Percentiles rank a stretch among this genome's conserved stretches.
phyloP scores from a whole-genome alignment of 2,797 vertebrate genomes.

The Acipenser ruthenus region DNA sequence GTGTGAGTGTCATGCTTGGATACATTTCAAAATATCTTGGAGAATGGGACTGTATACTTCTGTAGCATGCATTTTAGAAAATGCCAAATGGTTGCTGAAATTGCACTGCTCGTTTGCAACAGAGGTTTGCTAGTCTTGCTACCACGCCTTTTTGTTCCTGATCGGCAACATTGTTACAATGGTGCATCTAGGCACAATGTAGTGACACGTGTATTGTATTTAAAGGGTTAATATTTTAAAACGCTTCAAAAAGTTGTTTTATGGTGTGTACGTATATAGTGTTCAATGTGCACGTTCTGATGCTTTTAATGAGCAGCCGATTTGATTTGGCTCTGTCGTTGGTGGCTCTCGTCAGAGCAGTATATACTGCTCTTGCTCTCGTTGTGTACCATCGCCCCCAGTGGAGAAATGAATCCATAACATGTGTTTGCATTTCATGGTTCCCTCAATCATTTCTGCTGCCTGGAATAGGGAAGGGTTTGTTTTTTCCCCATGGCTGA shows the following conservation, averaged over 20 bases:
- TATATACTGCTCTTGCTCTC: not conserved
- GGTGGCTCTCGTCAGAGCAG: too few relatives aligned
- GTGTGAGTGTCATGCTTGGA: too few relatives aligned
- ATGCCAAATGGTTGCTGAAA: constrained; percentile 1
- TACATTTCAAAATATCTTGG: too few relatives aligned
- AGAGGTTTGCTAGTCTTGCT: constrained; percentile 34
- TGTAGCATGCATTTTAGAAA: too few relatives aligned
- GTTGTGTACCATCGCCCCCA: constrained; percentile 31
- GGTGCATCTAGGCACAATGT: not conserved
- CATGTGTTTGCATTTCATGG: too few relatives aligned
- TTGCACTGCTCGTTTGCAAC: constrained; percentile 30
- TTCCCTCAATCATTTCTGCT: too few relatives aligned
- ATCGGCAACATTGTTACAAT: constrained; percentile 12
- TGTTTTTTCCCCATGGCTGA: too few relatives aligned
- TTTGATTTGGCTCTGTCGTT: constrained; percentile 27
- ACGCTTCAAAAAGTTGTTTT: too few relatives aligned
- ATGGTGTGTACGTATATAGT: not conserved
- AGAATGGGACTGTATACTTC: too few relatives aligned
- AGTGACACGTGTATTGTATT: not conserved
- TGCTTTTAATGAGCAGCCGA: constrained; percentile 48
- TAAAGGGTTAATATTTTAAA: too few relatives aligned
- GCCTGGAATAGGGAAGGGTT: too few relatives aligned
- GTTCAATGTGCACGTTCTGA: constrained; percentile 10
- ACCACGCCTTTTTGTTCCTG: constrained; percentile 55
- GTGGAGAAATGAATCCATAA: constrained; percentile 10